Conservation (phyloP, 2,888 invertebrate genomes). For the Eilema caniola region DNA sequence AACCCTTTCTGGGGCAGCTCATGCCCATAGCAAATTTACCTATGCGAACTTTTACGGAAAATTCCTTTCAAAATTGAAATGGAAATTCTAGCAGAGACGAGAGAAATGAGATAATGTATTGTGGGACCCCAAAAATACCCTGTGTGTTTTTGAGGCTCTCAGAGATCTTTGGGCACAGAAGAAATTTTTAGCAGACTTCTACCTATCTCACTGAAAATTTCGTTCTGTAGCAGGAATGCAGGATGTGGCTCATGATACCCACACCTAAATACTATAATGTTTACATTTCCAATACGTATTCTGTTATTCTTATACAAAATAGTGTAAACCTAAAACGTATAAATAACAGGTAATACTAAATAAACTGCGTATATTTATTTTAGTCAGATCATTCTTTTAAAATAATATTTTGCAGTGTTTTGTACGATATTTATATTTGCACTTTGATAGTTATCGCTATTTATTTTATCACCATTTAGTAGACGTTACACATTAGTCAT, state of each 20-base stretch:
- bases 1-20: too few species aligned
- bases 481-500: background rate
- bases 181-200: background rate
- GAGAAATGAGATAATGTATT: too few species aligned
- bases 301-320: constrained; percentile 1
- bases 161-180: too few species aligned
- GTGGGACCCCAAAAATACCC: too few species aligned
- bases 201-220: background rate
- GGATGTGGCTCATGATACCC: background rate
- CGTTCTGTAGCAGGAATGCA: background rate
- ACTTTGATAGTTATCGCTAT: background rate
- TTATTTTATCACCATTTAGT: background rate
- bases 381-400: background rate
- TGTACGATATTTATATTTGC: background rate
- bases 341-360: background rate
- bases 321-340: background rate
- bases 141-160: too few species aligned
- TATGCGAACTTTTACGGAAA: too few species aligned
- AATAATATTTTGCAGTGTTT: background rate
- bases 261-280: background rate
- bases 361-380: constrained; percentile 6
- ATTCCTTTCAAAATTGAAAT: too few species aligned
- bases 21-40: too few species aligned
- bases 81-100: too few species aligned
- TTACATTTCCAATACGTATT: background rate